A percentile compares a stretch with the other conserved stretches of the same genome.
phyloP scores from a whole-genome alignment of 2,888 invertebrate species.

The Andricus curvator region DNA sequence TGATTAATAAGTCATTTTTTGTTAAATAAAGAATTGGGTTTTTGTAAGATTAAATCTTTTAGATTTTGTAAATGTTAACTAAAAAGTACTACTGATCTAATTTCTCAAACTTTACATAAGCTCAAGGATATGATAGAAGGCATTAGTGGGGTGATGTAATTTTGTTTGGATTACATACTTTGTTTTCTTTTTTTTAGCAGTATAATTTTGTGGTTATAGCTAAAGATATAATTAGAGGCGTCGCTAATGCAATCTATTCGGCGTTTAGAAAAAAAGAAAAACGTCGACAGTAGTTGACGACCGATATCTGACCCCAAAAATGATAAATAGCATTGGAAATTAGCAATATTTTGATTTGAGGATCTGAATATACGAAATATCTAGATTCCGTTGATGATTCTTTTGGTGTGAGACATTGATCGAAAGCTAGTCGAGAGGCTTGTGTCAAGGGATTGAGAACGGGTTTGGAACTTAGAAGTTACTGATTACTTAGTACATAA shows the following conservation, averaged over 20 bases:
- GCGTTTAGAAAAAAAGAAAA: constrained; percentile 27
- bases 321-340: constrained; percentile 7
- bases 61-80: background rate
- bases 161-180: background rate
- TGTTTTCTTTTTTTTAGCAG: constrained; percentile 23
- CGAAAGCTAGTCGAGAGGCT: constrained; percentile 51
- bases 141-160: constrained; percentile 55
- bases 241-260: constrained; percentile 64
- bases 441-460: constrained; percentile 70
- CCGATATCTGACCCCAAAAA: constrained; percentile 22
- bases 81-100: constrained; percentile 10
- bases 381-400: background rate
- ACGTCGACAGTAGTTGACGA: constrained; percentile 36
- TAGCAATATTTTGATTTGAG: background rate
- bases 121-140: constrained; percentile 60
- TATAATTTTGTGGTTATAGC: background rate
- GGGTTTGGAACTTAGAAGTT: constrained; percentile 53
- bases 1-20: background rate
- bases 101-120: constrained; percentile 70
- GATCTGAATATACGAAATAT: constrained; percentile 9
- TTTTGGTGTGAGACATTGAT: constrained; percentile 17
- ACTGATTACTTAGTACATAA: constrained; percentile 58
- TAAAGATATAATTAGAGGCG: background rate
- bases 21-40: too few relatives aligned
- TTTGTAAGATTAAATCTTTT: too few relatives aligned